phyloP scores from a whole-genome alignment of 2,888 invertebrate species.

The Cryptosula pallasiana region DNA sequence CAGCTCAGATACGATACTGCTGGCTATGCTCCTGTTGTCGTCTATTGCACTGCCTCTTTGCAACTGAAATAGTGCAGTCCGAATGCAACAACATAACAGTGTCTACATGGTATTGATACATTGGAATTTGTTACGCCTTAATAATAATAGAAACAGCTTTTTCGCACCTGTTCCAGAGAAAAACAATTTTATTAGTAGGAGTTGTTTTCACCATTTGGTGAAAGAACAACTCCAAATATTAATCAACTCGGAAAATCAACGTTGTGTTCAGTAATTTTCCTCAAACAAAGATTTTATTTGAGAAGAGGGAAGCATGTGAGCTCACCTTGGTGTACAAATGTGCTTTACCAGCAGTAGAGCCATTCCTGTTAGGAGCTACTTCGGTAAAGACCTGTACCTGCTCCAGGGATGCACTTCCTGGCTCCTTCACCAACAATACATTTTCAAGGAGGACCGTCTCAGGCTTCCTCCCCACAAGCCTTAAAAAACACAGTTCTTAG shows the following conservation, averaged over 20 bases:
- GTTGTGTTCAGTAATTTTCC: too few species aligned
- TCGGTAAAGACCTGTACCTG: not conserved
- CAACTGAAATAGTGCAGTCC: not conserved
- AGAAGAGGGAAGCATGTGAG: too few species aligned
- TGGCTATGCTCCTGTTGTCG: not conserved
- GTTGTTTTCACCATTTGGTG: too few species aligned
- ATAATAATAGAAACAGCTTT: too few species aligned
- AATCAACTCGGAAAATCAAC: too few species aligned
- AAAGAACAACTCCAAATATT: too few species aligned
- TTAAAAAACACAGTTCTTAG: slow-evolving; percentile 28
- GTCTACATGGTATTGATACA: too few species aligned
- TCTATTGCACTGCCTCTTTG: not conserved
- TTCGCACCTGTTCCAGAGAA: too few species aligned
- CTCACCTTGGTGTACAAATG: slow-evolving; percentile 9
- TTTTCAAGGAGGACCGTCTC: not conserved
- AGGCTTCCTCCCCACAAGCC: not conserved
- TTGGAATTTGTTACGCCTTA: too few species aligned
- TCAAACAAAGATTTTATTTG: too few species aligned
- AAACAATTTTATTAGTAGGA: too few species aligned
- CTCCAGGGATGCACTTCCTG: not conserved
- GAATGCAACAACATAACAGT: too few species aligned
- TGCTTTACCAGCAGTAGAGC: not conserved
- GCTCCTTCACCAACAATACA: not conserved
- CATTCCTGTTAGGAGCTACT: not conserved
- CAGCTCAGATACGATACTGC: slow-evolving; percentile 9